These are phyloP conservation scores for Takifugu ocellatus DNA, from an alignment of 2,797 vertebrate species.

Conservation along the genomic window DNA sequence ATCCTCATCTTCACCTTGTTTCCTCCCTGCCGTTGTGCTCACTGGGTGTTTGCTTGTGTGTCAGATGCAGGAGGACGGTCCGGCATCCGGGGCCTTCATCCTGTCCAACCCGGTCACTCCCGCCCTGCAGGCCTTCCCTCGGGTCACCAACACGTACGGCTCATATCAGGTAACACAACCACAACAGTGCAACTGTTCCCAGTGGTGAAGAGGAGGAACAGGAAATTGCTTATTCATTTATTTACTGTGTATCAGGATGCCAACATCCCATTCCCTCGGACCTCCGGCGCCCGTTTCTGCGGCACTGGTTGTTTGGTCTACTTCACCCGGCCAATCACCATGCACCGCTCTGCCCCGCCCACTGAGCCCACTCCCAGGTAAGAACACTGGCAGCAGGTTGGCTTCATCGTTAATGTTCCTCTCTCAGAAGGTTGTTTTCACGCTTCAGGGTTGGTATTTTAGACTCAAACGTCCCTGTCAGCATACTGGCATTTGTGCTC, in stretches of 20 bases:
- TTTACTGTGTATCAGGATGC: slow-evolving; percentile 76
- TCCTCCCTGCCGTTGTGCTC: neutral
- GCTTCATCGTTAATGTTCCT: no score
- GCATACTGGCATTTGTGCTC: no score
- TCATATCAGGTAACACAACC: slow-evolving; percentile 81
- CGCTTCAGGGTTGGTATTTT: no score
- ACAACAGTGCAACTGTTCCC: neutral
- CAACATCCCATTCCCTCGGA: slow-evolving; percentile 95
- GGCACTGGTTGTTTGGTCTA: slow-evolving; percentile 93
- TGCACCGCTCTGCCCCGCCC: slow-evolving; percentile 88
- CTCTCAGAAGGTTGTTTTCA: no score
- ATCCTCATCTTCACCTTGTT: neutral
- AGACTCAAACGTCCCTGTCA: no score
- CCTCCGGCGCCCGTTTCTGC: slow-evolving; percentile 95
- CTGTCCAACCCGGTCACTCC: slow-evolving; percentile 87
- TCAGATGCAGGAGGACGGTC: slow-evolving; percentile 90
- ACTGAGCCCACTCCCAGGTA: slow-evolving; percentile 95
- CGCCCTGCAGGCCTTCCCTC: slow-evolving; percentile 86
- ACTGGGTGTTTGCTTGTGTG: neutral
- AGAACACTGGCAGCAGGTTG: neutral
- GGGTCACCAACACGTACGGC: slow-evolving; percentile 92
- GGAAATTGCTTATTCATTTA: neutral
- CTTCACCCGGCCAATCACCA: slow-evolving; percentile 93
- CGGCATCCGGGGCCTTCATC: slow-evolving; percentile 81
- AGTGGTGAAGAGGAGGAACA: neutral